Conservation (phyloP, 2,113 vertebrate genomes). For the Corythornis madagascariensis region DNA sequence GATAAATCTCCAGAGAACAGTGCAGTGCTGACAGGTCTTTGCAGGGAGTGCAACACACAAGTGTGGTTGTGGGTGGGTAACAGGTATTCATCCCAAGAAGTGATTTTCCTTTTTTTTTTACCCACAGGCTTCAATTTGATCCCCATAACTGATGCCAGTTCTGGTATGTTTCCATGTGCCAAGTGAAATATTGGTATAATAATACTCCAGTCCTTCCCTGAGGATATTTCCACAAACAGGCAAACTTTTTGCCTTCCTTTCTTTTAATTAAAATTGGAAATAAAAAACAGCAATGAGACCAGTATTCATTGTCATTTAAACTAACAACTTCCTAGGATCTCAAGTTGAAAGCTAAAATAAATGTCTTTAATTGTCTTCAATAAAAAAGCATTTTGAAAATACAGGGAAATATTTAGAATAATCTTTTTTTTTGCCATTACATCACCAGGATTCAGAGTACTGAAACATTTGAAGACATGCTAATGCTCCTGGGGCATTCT, state of each 20-base stretch:
- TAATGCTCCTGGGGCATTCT: not conserved
- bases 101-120: not conserved
- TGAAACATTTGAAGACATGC: not conserved
- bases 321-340: not conserved
- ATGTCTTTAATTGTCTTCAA: not conserved
- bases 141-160: not conserved
- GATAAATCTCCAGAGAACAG: not conserved
- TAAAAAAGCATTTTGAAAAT: not conserved
- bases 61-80: not conserved
- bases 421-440: not conserved
- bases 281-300: not conserved
- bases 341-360: not conserved
- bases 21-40: not conserved
- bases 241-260: not conserved
- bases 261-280: not conserved
- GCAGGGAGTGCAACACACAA: fast-evolving
- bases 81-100: not conserved
- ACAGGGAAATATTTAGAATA: not conserved
- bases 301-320: not conserved
- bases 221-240: not conserved
- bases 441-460: not conserved
- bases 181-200: not conserved
- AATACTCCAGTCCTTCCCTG: not conserved
- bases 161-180: not conserved
- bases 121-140: not conserved